Evolutionary conservation across 1,140 invertebrate species (phyloP).

Genomic region (Plutomurus gul): DNA sequence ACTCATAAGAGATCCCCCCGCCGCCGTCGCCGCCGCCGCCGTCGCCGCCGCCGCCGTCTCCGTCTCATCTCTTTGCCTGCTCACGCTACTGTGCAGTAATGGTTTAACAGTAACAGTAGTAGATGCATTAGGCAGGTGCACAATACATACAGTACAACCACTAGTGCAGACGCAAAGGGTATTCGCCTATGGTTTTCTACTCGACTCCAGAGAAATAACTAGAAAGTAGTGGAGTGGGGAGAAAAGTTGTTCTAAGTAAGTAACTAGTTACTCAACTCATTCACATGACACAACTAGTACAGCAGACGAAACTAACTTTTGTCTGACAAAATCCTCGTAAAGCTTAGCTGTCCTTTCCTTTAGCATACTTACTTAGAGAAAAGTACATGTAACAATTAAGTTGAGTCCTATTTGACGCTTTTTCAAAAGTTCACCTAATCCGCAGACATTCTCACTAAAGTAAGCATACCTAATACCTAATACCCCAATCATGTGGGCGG

Average conservation of each 20-base stretch:
- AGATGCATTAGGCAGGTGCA: too few relatives aligned
- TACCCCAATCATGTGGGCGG: too few relatives aligned
- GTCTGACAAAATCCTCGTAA: neutral
- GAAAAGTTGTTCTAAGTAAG: too few relatives aligned
- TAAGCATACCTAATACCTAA: neutral
- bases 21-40: neutral
- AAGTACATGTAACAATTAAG: neutral
- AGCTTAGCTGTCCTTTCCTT: neutral
- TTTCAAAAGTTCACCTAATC: neutral
- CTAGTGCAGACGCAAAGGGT: too few relatives aligned
- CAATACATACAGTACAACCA: too few relatives aligned
- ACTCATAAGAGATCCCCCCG: neutral
- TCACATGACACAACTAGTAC: neutral
- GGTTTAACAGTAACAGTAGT: too few relatives aligned
- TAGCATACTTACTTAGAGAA: neutral
- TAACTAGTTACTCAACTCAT: neutral
- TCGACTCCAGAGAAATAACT: too few relatives aligned
- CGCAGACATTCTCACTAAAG: neutral
- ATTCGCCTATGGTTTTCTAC: too few relatives aligned
- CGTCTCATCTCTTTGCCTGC: too few relatives aligned
- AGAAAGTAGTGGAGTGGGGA: too few relatives aligned
- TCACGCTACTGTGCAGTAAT: too few relatives aligned
- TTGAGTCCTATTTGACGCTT: constrained; percentile 1
- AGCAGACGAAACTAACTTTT: neutral
- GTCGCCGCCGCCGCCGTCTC: neutral